A percentile compares a stretch with the other conserved stretches of the same genome.
phyloP scores from a whole-genome alignment of 2,113 vertebrate genomes.

The Eurystomus gularis region DNA sequence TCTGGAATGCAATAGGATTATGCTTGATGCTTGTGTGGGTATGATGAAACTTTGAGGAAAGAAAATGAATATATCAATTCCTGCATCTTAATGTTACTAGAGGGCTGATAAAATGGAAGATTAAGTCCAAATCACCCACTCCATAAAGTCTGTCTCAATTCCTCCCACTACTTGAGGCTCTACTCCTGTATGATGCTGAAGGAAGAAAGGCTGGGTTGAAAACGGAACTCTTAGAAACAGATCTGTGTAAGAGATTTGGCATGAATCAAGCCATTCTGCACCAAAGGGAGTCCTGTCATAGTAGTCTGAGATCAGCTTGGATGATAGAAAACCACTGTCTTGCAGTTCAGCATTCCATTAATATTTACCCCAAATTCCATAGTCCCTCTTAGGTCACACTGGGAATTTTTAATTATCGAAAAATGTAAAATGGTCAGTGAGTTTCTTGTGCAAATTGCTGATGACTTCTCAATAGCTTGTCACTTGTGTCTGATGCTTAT shows the following conservation, averaged over 20 bases:
- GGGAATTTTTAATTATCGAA: neutral
- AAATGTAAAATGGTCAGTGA: neutral
- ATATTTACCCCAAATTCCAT: neutral
- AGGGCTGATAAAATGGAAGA: neutral
- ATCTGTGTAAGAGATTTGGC: too few species aligned
- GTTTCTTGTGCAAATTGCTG: neutral
- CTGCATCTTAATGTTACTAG: neutral
- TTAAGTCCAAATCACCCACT: neutral
- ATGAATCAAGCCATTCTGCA: neutral
- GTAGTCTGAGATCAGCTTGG: neutral
- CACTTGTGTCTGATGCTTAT: neutral
- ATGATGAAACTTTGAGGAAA: neutral
- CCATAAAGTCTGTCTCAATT: neutral
- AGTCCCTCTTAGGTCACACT: neutral
- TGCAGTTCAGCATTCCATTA: neutral
- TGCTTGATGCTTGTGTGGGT: neutral
- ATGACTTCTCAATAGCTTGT: neutral
- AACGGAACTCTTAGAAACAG: neutral
- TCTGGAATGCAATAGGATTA: neutral
- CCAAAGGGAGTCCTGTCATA: neutral
- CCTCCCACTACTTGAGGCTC: neutral
- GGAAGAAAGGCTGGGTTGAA: neutral
- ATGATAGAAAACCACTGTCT: neutral
- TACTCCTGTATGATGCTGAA: neutral
- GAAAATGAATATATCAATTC: neutral